A percentile compares a stretch with the other conserved stretches of the same genome.
Conservation (phyloP, 1,140 invertebrate genomes). For the Steinernema feltiae region DNA sequence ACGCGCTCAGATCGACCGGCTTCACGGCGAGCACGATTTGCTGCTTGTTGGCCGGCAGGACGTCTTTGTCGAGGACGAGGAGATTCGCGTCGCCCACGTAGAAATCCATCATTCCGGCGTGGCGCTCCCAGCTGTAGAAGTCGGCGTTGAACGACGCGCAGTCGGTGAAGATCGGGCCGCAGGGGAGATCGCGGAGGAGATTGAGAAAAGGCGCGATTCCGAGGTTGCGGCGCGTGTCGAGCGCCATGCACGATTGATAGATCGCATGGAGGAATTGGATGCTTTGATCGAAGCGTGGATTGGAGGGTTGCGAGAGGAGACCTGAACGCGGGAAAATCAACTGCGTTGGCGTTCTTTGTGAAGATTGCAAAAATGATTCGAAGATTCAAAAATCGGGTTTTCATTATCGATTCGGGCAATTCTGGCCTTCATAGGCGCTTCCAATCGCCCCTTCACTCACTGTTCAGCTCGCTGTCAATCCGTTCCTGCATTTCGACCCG, state of each 20-base stretch:
- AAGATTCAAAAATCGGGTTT: too few relatives aligned
- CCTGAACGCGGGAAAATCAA: too few relatives aligned
- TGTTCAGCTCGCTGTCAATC: constrained; percentile 26
- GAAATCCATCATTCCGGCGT: constrained; percentile 34
- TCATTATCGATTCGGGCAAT: too few relatives aligned
- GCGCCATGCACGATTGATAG: constrained; percentile 29
- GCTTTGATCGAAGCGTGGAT: not conserved
- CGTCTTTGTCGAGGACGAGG: constrained; percentile 28
- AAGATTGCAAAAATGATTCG: too few relatives aligned
- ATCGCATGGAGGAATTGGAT: constrained; percentile 13
- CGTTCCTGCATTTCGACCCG: not conserved
- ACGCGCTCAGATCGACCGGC: constrained; percentile 18
- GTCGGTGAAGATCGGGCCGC: constrained; percentile 26
- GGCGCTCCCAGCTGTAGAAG: constrained; percentile 34
- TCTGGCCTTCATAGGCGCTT: too few relatives aligned
- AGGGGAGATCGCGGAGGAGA: constrained; percentile 30
- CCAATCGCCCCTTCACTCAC: too few relatives aligned
- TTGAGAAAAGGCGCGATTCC: constrained; percentile 22
- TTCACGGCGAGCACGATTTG: constrained; percentile 28
- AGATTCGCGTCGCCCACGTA: constrained; percentile 24
- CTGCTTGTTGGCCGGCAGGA: constrained; percentile 28
- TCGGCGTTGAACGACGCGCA: constrained; percentile 28
- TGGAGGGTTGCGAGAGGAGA: not conserved
- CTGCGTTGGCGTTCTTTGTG: too few relatives aligned
- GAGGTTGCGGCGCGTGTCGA: not conserved